A percentile compares a stretch with the other conserved stretches of the same genome.
phyloP scores from a whole-genome alignment of 2,113 vertebrate species.

The Platysteira castanea region DNA sequence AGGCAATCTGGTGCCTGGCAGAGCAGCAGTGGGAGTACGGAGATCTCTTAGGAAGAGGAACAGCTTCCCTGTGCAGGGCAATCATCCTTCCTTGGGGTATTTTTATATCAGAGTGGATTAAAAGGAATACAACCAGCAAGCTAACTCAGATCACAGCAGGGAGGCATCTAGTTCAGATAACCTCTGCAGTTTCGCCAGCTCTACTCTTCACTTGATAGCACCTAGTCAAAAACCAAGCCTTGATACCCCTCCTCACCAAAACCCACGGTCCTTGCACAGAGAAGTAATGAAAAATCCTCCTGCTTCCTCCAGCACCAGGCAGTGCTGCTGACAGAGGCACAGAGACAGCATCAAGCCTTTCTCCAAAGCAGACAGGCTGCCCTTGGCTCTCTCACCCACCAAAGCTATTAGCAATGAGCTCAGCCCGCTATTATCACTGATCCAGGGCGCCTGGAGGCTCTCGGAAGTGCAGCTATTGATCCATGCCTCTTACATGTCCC shows the following conservation, averaged over 20 bases:
- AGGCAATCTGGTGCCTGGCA: background rate
- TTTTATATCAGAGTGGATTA: background rate
- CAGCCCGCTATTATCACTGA: slow-evolving; percentile 30
- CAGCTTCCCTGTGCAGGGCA: background rate
- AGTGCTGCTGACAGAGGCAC: background rate
- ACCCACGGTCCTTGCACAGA: background rate
- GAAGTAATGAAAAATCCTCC: background rate
- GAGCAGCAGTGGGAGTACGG: background rate
- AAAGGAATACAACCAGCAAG: background rate
- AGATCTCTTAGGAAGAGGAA: background rate
- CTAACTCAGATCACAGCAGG: background rate
- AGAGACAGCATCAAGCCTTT: background rate
- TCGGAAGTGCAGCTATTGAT: slow-evolving; percentile 28
- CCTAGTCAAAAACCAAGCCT: background rate
- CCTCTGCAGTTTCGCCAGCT: background rate
- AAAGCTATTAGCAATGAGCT: slow-evolving; percentile 48
- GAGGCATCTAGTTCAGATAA: background rate
- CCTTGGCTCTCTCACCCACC: slow-evolving; percentile 14
- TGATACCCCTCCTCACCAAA: background rate
- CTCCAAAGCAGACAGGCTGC: background rate
- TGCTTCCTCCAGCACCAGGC: background rate
- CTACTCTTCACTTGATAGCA: background rate
- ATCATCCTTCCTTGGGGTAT: background rate
- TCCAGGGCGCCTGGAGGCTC: slow-evolving; percentile 7
- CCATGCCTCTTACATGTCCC: background rate